Conservation (phyloP, 2,797 vertebrate species). For the Aphelocoma californica region DNA sequence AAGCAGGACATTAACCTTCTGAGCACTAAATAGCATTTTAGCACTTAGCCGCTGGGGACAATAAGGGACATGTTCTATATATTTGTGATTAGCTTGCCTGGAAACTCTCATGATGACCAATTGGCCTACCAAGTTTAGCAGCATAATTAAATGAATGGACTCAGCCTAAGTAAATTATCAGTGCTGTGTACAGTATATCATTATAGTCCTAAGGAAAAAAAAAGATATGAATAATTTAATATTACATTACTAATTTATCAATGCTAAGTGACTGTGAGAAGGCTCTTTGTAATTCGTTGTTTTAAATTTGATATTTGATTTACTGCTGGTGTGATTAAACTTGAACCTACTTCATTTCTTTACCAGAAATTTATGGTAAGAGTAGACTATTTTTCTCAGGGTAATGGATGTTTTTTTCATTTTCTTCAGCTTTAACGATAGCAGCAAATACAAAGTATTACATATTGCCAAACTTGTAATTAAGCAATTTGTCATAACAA, state of each 20-base stretch:
- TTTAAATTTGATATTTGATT: slow-evolving; percentile 82
- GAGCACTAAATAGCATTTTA: slow-evolving; percentile 87
- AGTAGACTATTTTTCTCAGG: slow-evolving; percentile 28
- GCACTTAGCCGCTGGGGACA: slow-evolving; percentile 86
- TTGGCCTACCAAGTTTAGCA: slow-evolving; percentile 84
- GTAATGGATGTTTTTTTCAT: slow-evolving; percentile 40
- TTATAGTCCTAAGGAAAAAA: slow-evolving; percentile 73
- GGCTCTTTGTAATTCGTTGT: slow-evolving; percentile 78
- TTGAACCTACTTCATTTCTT: slow-evolving; percentile 70
- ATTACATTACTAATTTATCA: slow-evolving; percentile 84
- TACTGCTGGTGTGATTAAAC: slow-evolving; percentile 74
- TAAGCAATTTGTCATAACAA: slow-evolving; percentile 57
- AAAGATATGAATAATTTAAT: slow-evolving; percentile 84
- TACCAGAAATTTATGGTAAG: slow-evolving; percentile 64
- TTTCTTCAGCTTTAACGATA: slow-evolving; percentile 44
- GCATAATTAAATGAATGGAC: slow-evolving; percentile 87
- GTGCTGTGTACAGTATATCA: slow-evolving; percentile 82
- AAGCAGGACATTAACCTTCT: slow-evolving; percentile 87
- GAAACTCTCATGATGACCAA: slow-evolving; percentile 86
- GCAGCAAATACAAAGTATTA: slow-evolving; percentile 45
- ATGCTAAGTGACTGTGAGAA: slow-evolving; percentile 78
- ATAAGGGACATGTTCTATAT: slow-evolving; percentile 85
- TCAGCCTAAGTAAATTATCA: slow-evolving; percentile 86
- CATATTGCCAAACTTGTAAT: slow-evolving; percentile 53
- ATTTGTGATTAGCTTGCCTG: slow-evolving; percentile 86